Base-by-base conservation (phyloP, 2,888 invertebrate genomes). In the Podabrus alpinus region DNA sequence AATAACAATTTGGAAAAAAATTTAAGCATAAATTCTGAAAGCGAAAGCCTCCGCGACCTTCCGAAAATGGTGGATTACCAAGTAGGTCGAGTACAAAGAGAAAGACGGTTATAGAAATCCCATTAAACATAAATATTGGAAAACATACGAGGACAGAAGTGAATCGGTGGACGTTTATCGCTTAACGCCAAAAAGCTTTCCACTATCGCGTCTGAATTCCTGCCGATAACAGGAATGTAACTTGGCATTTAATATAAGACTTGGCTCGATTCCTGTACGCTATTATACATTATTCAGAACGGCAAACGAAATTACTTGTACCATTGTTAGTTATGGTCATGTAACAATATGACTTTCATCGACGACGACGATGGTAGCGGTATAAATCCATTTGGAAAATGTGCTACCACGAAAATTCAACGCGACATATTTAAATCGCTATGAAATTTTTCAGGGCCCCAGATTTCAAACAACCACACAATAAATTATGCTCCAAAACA, bases 211-310 rank as follows among this genome's bases (percentile, higher is more conserved):
- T 25, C 62, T 70, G 73, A 76, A 79, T 76, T 79, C 76, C 77
- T 77, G 70, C 71, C 77, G 74, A 73, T 75, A 75, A 59, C 75
- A 72, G 75, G 72, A 75, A 75, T 75, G 75, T 75, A 75, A 75
- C 72, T 72, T 66, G 75, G 75, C 75, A 76, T 80, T 80, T 81
- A 81, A 81, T 81, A 79, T 81, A 78, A 77, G 77, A 79, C 78
- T 79, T 77, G 79, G 78, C 74, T 76, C 73, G 74, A 71, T 68
- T 74, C 76, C 74, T 75, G 73, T 67, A 73, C 66, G 72, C 76
- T 9, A 45, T 45, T 70, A 79, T 80, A 77, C 80, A 80, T 80
- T 78, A 80, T 80, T 80, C 80, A 80, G 68, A 59, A 72, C 72
- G 29, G 73, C 73, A 78, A 71, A 72, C 75, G 75, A 72, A 45